phyloP scores from a whole-genome alignment of 2,888 invertebrate species.

The Adineta ricciae region DNA sequence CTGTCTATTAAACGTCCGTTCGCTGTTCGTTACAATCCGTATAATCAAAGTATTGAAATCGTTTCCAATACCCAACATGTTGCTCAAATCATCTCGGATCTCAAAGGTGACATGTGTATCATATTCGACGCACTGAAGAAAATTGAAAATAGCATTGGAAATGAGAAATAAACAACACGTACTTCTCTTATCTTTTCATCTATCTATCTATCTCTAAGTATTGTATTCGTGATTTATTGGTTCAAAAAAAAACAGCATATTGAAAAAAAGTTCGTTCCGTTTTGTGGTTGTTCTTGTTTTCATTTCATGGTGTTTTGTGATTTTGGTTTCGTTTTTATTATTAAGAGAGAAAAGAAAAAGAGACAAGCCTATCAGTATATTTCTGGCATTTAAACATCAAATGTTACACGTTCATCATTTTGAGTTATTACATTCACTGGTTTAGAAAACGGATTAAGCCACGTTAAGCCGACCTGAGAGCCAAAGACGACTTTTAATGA shows the following conservation, averaged over 20 bases:
- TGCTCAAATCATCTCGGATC: slow-evolving; percentile 62
- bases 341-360: neutral
- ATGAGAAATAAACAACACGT: neutral
- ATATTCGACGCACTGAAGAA: slow-evolving; percentile 43
- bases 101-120: slow-evolving; percentile 47
- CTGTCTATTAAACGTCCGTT: slow-evolving; percentile 77
- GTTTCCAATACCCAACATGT: slow-evolving; percentile 82
- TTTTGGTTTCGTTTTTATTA: neutral
- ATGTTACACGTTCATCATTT: neutral
- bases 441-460: neutral
- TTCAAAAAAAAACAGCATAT: neutral
- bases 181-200: too few relatives aligned
- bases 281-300: neutral
- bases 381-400: neutral
- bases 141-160: slow-evolving; percentile 22
- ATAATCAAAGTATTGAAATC: slow-evolving; percentile 84
- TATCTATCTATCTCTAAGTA: neutral
- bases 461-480: neutral
- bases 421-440: neutral
- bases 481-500: neutral
- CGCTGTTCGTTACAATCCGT: slow-evolving; percentile 84
- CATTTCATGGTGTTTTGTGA: neutral
- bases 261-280: neutral
- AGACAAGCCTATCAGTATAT: neutral
- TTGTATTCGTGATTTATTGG: neutral